Percentiles rank a stretch among this genome's conserved stretches.
Conservation (phyloP, 2,113 vertebrate genomes). For the Hoplias malabaricus region DNA sequence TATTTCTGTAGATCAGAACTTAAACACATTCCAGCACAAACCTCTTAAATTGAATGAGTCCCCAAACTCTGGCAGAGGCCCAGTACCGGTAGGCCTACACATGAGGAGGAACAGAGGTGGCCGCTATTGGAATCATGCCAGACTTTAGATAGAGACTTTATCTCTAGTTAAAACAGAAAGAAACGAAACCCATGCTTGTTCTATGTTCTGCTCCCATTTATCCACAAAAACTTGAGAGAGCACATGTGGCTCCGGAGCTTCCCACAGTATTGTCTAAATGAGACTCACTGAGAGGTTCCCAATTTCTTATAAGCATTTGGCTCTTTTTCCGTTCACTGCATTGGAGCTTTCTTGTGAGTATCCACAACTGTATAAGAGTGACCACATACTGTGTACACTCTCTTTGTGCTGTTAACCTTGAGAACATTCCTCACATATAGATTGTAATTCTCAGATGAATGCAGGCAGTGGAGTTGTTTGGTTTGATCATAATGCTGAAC, state of each 20-base stretch:
- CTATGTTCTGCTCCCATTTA: slow-evolving; percentile 1
- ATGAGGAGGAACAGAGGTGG: slow-evolving; percentile 61
- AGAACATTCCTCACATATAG: neutral
- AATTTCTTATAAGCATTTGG: too few species aligned
- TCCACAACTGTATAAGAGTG: too few species aligned
- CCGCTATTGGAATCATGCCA: slow-evolving; percentile 63
- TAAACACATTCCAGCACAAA: neutral
- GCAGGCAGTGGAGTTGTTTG: neutral
- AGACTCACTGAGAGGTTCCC: neutral
- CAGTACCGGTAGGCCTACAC: slow-evolving; percentile 65
- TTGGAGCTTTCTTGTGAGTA: too few species aligned
- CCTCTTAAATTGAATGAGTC: neutral
- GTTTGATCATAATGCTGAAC: neutral
- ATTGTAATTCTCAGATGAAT: neutral
- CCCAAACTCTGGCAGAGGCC: slow-evolving; percentile 62
- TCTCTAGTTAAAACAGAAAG: slow-evolving; percentile 63
- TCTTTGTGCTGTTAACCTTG: neutral
- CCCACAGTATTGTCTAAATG: neutral
- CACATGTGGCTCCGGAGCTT: slow-evolving; percentile 49
- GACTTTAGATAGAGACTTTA: slow-evolving; percentile 74
- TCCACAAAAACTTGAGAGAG: slow-evolving; percentile 68
- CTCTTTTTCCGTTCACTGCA: too few species aligned
- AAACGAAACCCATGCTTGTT: slow-evolving; percentile 74
- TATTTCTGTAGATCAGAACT: neutral
- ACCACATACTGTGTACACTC: neutral